These are phyloP conservation scores for Pseudococcus jackbeardsleyi DNA, from an alignment of 2,888 invertebrate genomes.

Conservation along the genomic window DNA sequence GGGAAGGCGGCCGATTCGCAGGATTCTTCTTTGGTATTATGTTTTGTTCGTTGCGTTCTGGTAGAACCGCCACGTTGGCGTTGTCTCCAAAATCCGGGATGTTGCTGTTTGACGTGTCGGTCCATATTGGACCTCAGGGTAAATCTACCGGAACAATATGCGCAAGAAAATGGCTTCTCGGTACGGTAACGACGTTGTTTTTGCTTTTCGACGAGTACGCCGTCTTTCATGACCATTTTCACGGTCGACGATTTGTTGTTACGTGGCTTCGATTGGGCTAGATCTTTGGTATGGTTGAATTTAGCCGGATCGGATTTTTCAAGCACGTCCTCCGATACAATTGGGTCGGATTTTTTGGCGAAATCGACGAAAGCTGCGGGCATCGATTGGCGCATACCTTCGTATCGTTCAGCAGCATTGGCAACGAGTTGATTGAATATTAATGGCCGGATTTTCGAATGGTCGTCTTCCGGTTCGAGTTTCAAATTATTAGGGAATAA, in stretches of 20 bases:
- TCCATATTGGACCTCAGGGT: slow-evolving; percentile 96
- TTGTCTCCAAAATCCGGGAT: slow-evolving; percentile 90
- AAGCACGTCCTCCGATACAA: slow-evolving; percentile 23
- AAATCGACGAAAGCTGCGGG: slow-evolving; percentile 51
- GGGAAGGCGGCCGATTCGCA: background rate
- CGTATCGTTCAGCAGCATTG: slow-evolving; percentile 45
- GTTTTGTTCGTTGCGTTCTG: slow-evolving; percentile 65
- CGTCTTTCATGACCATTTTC: slow-evolving; percentile 92
- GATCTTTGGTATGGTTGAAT: slow-evolving; percentile 66
- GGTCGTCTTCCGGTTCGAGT: slow-evolving; percentile 49
- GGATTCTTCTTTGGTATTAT: slow-evolving; percentile 33
- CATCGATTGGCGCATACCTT: background rate
- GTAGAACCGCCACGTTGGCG: slow-evolving; percentile 67
- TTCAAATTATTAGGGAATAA: slow-evolving; percentile 34
- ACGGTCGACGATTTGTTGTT: slow-evolving; percentile 75
- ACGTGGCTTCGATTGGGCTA: slow-evolving; percentile 71
- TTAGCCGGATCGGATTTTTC: slow-evolving; percentile 51
- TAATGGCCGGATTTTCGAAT: slow-evolving; percentile 43
- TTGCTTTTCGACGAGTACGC: slow-evolving; percentile 90
- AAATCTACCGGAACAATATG: slow-evolving; percentile 90
- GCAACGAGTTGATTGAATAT: slow-evolving; percentile 53
- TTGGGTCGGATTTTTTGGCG: slow-evolving; percentile 21
- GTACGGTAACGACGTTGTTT: slow-evolving; percentile 91
- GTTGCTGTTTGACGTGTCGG: slow-evolving; percentile 93
- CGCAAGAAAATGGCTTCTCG: slow-evolving; percentile 91